Evolutionary conservation across 2,797 vertebrate species (phyloP).

Genomic region (Pseudochirops cupreus): DNA sequence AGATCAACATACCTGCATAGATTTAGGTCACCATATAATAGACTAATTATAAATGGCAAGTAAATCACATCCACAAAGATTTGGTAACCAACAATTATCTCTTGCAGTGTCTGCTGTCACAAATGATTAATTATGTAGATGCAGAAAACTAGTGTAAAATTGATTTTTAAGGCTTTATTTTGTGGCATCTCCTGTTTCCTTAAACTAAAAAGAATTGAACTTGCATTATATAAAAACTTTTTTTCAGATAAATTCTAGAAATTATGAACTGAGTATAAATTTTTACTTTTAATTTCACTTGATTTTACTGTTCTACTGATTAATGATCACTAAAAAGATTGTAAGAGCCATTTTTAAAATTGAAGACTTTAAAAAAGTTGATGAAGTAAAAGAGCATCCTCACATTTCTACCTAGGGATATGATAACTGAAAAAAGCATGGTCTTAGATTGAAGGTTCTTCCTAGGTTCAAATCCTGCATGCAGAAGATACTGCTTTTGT

Average conservation of each 20-base stretch:
- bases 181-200: constrained; percentile 3
- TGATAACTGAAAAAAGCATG: neutral
- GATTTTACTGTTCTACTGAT: neutral
- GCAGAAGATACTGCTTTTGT: neutral
- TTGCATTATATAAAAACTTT: neutral
- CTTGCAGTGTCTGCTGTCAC: neutral
- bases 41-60: neutral
- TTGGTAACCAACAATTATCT: neutral
- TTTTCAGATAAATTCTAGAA: neutral
- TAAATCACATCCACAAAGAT: neutral
- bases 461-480: neutral
- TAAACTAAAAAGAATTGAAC: constrained; percentile 13
- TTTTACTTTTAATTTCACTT: neutral
- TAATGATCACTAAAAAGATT: neutral
- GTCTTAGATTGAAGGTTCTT: neutral
- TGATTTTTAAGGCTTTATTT: constrained; percentile 13
- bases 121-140: constrained; percentile 36
- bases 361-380: neutral
- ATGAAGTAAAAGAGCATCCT: neutral
- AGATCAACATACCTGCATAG: neutral
- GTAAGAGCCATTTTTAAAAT: neutral
- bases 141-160: neutral
- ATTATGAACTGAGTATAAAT: neutral
- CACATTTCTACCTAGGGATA: neutral
- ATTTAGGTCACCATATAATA: neutral